phyloP scores from a whole-genome alignment of 2,797 vertebrate genomes.

The Tachyglossus aculeatus region DNA sequence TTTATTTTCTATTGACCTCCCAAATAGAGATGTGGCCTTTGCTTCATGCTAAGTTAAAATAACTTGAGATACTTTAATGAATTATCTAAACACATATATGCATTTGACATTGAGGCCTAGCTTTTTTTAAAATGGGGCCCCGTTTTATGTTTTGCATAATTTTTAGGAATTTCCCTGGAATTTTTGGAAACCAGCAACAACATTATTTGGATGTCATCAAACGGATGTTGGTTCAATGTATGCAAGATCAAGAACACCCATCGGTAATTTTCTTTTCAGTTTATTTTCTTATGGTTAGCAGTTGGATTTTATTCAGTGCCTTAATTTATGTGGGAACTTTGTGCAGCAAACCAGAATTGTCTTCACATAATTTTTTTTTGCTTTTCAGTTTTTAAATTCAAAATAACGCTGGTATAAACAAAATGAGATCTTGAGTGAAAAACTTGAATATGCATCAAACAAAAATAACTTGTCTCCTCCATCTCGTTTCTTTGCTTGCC shows the following conservation, averaged over 20 bases:
- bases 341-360: not conserved
- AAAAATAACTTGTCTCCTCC: not conserved
- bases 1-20: not conserved
- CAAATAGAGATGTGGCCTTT: not conserved
- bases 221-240: conserved; percentile 97
- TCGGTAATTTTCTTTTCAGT: conserved; percentile 76
- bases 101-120: not conserved
- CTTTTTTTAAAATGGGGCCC: not conserved
- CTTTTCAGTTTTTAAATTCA: conserved; percentile 6
- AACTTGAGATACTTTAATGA: too few relatives aligned
- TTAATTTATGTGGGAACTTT: not conserved
- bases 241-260: conserved; percentile 95
- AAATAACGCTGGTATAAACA: not conserved
- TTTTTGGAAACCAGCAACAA: conserved; percentile 98
- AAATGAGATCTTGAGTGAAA: not conserved
- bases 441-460: not conserved
- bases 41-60: too few relatives aligned
- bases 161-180: conserved; percentile 96
- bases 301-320: not conserved
- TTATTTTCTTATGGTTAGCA: not conserved
- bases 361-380: conserved; percentile 24
- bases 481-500: not conserved
- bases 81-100: not conserved
- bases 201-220: conserved; percentile 99
- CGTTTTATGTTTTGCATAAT: conserved; percentile 20